A percentile compares a stretch with the other conserved stretches of the same genome.
Conservation (phyloP, 2,888 invertebrate species). For the Rugalucina vietnamica region DNA sequence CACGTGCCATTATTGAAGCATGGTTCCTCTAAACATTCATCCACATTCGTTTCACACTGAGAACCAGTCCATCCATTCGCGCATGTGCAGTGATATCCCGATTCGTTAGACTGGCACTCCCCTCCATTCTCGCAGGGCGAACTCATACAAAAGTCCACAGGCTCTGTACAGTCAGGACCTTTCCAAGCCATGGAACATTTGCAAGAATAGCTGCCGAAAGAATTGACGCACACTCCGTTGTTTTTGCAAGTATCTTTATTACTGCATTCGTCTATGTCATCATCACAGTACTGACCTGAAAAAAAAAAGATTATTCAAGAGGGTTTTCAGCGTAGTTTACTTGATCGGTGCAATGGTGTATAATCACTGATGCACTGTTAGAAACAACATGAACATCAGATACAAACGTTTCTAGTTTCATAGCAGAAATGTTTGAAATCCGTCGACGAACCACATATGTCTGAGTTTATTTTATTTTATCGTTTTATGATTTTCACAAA, state of each 20-base stretch:
- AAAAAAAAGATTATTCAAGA: too few species aligned
- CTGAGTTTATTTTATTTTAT: too few species aligned
- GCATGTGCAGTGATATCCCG: conserved; percentile 27
- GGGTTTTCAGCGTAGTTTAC: too few species aligned
- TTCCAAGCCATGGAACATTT: conserved; percentile 27
- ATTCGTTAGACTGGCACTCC: background rate
- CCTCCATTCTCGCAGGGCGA: background rate
- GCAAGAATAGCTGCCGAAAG: conserved; percentile 22
- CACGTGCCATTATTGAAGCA: conserved; percentile 41
- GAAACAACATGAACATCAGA: too few species aligned
- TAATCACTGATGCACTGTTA: too few species aligned
- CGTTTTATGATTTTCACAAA: too few species aligned
- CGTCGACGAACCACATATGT: too few species aligned
- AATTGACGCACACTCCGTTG: conserved; percentile 29
- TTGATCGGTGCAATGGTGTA: too few species aligned
- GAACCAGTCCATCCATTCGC: conserved; percentile 25
- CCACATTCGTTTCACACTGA: conserved; percentile 24
- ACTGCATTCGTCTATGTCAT: conserved; percentile 33
- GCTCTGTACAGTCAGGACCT: conserved; percentile 24
- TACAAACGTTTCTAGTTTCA: too few species aligned
- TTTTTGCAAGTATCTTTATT: conserved; percentile 17
- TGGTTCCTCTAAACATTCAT: conserved; percentile 24
- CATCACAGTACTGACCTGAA: conserved; percentile 14
- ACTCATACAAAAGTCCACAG: conserved; percentile 31
- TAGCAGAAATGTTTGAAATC: too few species aligned